Evolutionary conservation across 2,113 vertebrate species (phyloP), one percentile per base, ranked within the genome.

Genomic region (Xenus cinereus): DNA sequence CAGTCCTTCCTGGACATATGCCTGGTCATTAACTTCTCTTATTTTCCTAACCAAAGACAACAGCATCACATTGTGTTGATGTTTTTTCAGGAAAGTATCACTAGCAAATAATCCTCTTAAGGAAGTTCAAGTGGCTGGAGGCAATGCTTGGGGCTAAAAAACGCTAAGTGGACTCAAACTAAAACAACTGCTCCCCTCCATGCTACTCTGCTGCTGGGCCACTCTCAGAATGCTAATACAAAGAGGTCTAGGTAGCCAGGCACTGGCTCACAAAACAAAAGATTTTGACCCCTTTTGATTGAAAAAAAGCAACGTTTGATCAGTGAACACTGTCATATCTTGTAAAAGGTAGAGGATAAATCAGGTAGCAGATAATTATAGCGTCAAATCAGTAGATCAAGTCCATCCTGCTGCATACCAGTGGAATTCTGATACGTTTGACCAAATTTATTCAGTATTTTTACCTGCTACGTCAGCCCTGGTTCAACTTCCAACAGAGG

Each of bases 51-150:
- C 92, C 83, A 97, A 96, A 98, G 83, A 91, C 93, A 97, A 91
- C 27, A 51, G 85, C 66, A 83, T 96, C 84, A 76, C 94, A 90
- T 88, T 94, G 96, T 90, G 91, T 82, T 95, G 96, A 92, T 62
- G n/a, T 15, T n/a, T 94, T 97, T 97, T 39, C n/a, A 68, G 97
- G 96, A 96, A 97, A 98, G 90, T 96, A 97, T 95, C 95, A 93
- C 94, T 90, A 91, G 88, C 87, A 97, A 97, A 97, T 95, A 97
- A 98, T 98, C 95, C 97, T 98, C 95, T 97, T 97, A 98, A 97
- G 92, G 95, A 97, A 97, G 96, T 91, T 97, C 95, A 97, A 96
- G 95, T 95, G 97, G 94, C 98, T 97, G 66, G 93, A 98, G 98
- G 98, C 96, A 75, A 73, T 95, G 98, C 98, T 96, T 68, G 77